Evolutionary conservation across 1,140 invertebrate species (phyloP).

Genomic region (Trachelipus rathkii): DNA sequence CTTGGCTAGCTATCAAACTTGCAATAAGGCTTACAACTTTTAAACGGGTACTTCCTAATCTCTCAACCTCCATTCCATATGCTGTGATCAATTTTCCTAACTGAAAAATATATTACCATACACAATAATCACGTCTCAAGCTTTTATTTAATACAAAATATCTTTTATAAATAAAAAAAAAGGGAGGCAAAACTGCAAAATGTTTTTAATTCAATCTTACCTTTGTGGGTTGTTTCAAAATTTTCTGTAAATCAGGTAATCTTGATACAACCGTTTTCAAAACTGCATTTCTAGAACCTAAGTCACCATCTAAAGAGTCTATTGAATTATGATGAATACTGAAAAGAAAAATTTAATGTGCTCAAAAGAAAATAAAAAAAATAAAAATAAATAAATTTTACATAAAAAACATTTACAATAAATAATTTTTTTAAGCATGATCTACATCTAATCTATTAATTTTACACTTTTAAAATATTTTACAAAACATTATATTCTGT

Average conservation of each 20-base stretch:
- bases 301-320: conserved; percentile 33
- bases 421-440: not conserved
- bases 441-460: too few relatives aligned
- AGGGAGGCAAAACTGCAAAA: too few relatives aligned
- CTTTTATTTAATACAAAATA: too few relatives aligned
- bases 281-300: conserved; percentile 30
- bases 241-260: conserved; percentile 36
- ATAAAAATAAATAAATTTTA: too few relatives aligned
- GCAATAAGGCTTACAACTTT: conserved; percentile 65
- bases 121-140: too few relatives aligned
- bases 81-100: conserved; percentile 30
- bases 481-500: too few relatives aligned
- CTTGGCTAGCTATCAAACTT: conserved; percentile 64
- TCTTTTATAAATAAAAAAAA: too few relatives aligned
- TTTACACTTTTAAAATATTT: too few relatives aligned
- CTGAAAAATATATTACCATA: not conserved
- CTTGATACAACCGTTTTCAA: conserved; percentile 32
- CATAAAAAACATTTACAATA: too few relatives aligned
- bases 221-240: conserved; percentile 37
- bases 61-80: conserved; percentile 40
- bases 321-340: conserved; percentile 33
- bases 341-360: not conserved
- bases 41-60: conserved; percentile 37
- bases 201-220: not conserved
- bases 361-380: too few relatives aligned